Evolutionary conservation across 2,888 invertebrate species (phyloP).

Genomic region (Monochamus alternatus): DNA sequence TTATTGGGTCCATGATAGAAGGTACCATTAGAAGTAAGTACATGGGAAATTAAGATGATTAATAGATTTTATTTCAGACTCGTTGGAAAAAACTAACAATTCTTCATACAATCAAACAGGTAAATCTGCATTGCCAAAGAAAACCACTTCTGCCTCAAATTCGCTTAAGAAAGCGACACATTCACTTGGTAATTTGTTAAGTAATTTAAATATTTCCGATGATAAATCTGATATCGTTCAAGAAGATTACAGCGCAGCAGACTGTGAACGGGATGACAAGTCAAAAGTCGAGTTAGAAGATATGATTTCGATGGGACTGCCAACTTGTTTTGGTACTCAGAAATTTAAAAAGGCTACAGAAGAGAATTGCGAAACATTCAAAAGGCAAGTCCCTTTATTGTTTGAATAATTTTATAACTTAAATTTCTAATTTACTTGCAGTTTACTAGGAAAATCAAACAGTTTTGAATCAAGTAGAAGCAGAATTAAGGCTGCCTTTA

Average conservation of each 20-base stretch:
- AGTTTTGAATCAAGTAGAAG: conserved; percentile 62
- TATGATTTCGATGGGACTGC: conserved; percentile 65
- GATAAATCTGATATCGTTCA: conserved; percentile 50
- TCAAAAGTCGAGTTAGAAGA: conserved; percentile 41
- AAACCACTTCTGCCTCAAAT: conserved; percentile 17
- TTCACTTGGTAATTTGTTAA: conserved; percentile 76
- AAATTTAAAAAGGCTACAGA: neutral
- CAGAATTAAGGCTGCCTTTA: conserved; percentile 78
- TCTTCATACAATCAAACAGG: conserved; percentile 33
- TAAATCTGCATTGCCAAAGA: conserved; percentile 37
- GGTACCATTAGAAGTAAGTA: conserved; percentile 25
- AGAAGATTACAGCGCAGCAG: conserved; percentile 62
- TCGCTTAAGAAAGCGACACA: conserved; percentile 63
- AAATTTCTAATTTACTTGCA: conserved; percentile 19
- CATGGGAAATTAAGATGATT: too few species aligned
- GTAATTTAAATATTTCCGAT: conserved; percentile 68
- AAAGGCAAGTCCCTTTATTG: conserved; percentile 9
- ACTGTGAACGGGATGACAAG: conserved; percentile 54
- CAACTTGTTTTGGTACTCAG: conserved; percentile 60
- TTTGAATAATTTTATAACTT: neutral
- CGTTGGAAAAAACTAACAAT: conserved; percentile 1
- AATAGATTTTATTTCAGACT: conserved; percentile 5
- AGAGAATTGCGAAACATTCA: neutral
- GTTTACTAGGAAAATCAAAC: conserved; percentile 31
- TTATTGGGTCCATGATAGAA: conserved; percentile 52